These are phyloP conservation scores for Vombatus ursinus DNA, from an alignment of 2,113 vertebrate species.

Conservation along the genomic window DNA sequence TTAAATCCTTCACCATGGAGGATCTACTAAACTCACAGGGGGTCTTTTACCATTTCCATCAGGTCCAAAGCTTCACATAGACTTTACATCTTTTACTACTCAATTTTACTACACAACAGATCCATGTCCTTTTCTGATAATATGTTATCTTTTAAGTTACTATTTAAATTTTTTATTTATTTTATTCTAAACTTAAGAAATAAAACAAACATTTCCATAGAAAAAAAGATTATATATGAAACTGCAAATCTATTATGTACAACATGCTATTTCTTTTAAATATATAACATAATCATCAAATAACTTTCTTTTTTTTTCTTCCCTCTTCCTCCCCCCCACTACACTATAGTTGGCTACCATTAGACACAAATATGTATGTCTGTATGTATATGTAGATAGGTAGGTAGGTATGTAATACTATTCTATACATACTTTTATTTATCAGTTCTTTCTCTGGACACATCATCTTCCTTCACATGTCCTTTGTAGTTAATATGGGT, in stretches of 20 bases:
- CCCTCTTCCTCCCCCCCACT: neutral
- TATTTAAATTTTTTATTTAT: neutral
- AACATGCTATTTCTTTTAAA: neutral
- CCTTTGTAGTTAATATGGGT: neutral
- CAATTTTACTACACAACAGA: neutral
- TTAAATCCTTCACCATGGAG: neutral
- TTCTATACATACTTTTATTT: neutral
- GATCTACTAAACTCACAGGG: neutral
- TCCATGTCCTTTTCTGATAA: neutral
- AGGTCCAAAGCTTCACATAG: neutral
- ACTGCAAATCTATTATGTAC: neutral
- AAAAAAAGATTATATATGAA: neutral
- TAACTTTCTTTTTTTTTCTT: neutral
- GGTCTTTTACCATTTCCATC: neutral
- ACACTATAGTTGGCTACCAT: neutral
- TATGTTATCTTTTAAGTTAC: neutral
- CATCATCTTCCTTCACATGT: neutral
- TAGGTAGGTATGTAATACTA: neutral
- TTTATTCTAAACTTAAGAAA: neutral
- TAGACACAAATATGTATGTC: too few relatives aligned
- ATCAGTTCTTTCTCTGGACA: neutral
- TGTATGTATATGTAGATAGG: too few relatives aligned
- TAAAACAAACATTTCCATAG: neutral
- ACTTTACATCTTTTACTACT: neutral
- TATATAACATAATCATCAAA: neutral